phyloP scores from a whole-genome alignment of 2,888 invertebrate genomes.

The Xestia rhomboidea region DNA sequence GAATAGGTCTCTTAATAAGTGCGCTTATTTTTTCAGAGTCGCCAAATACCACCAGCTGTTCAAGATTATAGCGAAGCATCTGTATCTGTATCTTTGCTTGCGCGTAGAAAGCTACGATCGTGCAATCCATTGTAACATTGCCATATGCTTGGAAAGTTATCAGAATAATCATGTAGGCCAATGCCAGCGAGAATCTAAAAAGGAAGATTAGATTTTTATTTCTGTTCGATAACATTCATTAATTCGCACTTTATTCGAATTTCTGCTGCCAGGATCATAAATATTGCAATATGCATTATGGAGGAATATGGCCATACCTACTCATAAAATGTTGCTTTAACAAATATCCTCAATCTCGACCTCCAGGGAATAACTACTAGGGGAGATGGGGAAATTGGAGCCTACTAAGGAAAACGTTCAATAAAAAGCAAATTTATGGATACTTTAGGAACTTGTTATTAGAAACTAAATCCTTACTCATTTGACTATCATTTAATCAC shows the following conservation, averaged over 20 bases:
- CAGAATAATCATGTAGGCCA: slow-evolving; percentile 76
- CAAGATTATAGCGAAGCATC: slow-evolving; percentile 79
- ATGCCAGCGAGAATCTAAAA: slow-evolving; percentile 80
- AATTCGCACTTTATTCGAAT: background rate
- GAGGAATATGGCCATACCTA: background rate
- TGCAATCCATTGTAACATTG: slow-evolving; percentile 84
- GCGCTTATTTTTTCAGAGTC: slow-evolving; percentile 51
- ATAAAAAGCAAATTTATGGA: too few species aligned
- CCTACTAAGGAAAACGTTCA: too few species aligned
- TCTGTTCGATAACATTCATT: background rate
- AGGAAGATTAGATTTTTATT: slow-evolving; percentile 5
- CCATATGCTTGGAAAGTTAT: slow-evolving; percentile 81
- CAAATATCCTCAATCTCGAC: background rate
- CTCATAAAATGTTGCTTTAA: background rate
- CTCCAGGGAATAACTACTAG: background rate
- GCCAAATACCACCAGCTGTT: slow-evolving; percentile 73
- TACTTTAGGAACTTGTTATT: too few species aligned
- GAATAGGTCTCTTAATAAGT: slow-evolving; percentile 45
- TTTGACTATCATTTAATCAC: too few species aligned
- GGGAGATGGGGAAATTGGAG: too few species aligned
- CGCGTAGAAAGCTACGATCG: slow-evolving; percentile 81
- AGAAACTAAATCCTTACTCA: too few species aligned
- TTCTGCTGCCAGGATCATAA: background rate
- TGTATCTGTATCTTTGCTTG: slow-evolving; percentile 81
- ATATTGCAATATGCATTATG: background rate